Evolutionary conservation across 1,140 invertebrate species (phyloP).

Genomic region (Danaus plexippus): DNA sequence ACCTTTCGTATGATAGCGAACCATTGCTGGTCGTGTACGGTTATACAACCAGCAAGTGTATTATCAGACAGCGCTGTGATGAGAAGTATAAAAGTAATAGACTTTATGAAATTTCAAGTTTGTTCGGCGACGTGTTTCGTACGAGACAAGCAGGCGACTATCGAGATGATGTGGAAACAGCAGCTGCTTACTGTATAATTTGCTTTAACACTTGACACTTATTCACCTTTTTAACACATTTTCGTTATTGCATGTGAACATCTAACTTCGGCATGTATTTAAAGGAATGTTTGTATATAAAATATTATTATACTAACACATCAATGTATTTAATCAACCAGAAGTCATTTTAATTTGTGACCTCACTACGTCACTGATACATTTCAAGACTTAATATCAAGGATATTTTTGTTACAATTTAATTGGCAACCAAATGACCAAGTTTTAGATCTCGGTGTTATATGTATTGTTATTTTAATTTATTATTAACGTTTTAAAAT

Average conservation of each 20-base stretch:
- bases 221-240: slow-evolving; percentile 16
- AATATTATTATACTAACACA: background rate
- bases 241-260: no score
- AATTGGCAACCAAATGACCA: no score
- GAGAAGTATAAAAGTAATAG: slow-evolving; percentile 14
- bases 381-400: no score
- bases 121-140: slow-evolving; percentile 12
- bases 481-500: slow-evolving; percentile 1
- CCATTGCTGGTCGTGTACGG: slow-evolving; percentile 25
- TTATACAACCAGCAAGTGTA: background rate
- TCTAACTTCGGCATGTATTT: no score
- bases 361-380: no score
- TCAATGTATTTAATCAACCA: no score
- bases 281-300: slow-evolving; percentile 7
- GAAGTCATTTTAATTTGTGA: no score
- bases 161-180: slow-evolving; percentile 17
- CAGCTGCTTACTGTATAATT: slow-evolving; percentile 15
- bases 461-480: no score
- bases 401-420: no score
- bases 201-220: slow-evolving; percentile 16
- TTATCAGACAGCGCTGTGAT: slow-evolving; percentile 1
- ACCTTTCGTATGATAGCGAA: slow-evolving; percentile 24
- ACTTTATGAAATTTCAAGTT: slow-evolving; percentile 11
- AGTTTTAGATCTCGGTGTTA: no score
- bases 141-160: slow-evolving; percentile 50